A percentile compares a stretch with the other conserved stretches of the same genome.
phyloP scores from a whole-genome alignment of 2,113 vertebrate genomes.

The Tautogolabrus adspersus region DNA sequence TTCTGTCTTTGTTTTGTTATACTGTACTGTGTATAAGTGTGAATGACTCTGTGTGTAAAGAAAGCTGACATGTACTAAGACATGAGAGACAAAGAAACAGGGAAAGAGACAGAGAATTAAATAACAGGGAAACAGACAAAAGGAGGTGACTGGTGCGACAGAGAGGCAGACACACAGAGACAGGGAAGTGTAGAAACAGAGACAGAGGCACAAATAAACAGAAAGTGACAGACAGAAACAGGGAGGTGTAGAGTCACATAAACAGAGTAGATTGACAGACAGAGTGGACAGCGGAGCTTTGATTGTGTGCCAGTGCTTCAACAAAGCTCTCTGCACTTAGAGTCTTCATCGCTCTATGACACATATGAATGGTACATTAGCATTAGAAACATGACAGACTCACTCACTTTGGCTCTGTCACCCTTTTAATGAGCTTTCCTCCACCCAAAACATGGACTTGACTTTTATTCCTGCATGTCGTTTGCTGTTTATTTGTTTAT shows the following conservation, averaged over 20 bases:
- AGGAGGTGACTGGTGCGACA: neutral
- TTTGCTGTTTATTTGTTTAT: conserved; percentile 25
- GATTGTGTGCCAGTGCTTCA: conserved; percentile 50
- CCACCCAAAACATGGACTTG: neutral
- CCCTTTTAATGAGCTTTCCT: conserved; percentile 36
- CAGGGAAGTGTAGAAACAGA: conserved; percentile 19
- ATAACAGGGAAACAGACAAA: neutral
- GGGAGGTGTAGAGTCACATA: neutral
- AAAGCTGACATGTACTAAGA: neutral
- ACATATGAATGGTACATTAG: conserved; percentile 75
- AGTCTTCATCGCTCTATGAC: conserved; percentile 71
- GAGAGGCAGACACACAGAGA: conserved; percentile 7
- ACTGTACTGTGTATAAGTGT: too few relatives aligned
- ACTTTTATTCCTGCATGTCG: conserved; percentile 22
- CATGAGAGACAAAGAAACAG: neutral
- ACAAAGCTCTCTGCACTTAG: conserved; percentile 56
- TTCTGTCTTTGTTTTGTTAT: too few relatives aligned
- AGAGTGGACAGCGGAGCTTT: conserved; percentile 53
- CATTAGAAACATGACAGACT: conserved; percentile 66
- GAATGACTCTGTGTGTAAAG: too few relatives aligned
- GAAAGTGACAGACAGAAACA: neutral
- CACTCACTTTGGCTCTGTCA: conserved; percentile 38
- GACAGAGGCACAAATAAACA: conserved; percentile 5
- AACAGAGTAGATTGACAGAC: conserved; percentile 17
- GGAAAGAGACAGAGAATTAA: conserved; percentile 5